phyloP scores from a whole-genome alignment of 2,797 vertebrate species.

The Hypotaenidia okinawae region DNA sequence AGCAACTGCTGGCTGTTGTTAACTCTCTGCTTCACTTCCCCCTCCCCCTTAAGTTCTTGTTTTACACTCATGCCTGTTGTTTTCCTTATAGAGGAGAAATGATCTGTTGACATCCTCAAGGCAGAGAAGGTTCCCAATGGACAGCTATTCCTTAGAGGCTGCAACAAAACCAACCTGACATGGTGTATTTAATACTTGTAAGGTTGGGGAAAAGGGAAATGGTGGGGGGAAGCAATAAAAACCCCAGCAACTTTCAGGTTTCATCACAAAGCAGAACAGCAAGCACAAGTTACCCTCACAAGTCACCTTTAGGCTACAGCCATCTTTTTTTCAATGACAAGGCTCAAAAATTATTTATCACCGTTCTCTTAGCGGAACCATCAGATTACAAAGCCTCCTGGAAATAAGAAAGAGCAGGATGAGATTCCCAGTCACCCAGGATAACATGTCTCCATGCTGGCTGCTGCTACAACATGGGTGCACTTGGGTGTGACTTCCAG shows the following conservation, averaged over 20 bases:
- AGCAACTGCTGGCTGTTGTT: neutral
- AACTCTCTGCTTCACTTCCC: neutral
- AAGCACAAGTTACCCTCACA: neutral
- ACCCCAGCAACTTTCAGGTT: neutral
- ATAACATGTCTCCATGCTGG: rapidly evolving
- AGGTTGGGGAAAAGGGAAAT: neutral
- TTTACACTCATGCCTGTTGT: neutral
- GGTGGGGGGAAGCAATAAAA: neutral
- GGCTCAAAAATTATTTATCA: neutral
- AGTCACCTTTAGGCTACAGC: conserved; percentile 10
- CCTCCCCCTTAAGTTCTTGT: neutral
- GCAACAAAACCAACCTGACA: neutral
- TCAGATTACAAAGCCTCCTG: neutral
- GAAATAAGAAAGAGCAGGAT: neutral
- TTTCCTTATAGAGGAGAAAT: neutral
- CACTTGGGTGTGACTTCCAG: neutral
- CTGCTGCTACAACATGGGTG: neutral
- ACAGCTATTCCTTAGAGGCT: neutral
- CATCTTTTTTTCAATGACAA: conserved; percentile 1
- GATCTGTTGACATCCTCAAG: neutral
- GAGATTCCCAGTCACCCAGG: neutral
- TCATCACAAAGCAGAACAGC: neutral
- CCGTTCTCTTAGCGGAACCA: neutral
- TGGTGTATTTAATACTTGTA: neutral
- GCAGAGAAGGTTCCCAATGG: neutral